A percentile compares a stretch with the other conserved stretches of the same genome.
These are phyloP conservation scores for Cherax destructor DNA, from an alignment of 1,140 invertebrate species.

Conservation along the genomic window DNA sequence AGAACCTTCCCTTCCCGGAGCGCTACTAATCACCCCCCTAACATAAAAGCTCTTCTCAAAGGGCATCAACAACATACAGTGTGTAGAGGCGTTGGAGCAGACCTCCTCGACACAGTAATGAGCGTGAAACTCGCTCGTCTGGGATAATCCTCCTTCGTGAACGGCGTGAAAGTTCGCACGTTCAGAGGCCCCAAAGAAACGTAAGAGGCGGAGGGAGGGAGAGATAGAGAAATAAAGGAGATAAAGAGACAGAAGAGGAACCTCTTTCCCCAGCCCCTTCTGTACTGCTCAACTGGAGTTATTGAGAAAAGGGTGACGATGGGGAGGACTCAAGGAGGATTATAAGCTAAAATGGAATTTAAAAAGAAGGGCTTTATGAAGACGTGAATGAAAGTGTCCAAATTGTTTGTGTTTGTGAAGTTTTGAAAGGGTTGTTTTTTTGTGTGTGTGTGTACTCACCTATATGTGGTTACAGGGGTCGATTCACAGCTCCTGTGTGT, in stretches of 20 bases:
- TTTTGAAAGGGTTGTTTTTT: background rate
- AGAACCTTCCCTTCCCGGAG: too few species aligned
- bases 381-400: background rate
- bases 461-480: background rate
- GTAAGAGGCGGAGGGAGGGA: background rate
- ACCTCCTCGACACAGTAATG: background rate
- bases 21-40: background rate
- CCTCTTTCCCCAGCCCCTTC: background rate
- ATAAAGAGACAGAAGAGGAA: background rate
- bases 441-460: background rate
- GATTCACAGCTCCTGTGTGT: background rate
- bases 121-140: conserved; percentile 13
- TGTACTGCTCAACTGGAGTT: background rate
- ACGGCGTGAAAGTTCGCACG: conserved; percentile 6
- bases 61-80: background rate
- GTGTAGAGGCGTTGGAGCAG: conserved; percentile 1
- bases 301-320: background rate
- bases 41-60: background rate
- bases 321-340: background rate
- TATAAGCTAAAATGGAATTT: background rate
- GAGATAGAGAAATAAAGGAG: background rate
- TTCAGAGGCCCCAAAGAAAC: background rate
- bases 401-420: conserved; percentile 2
- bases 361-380: background rate
- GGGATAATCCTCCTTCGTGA: conserved; percentile 9